Evolutionary conservation across 1,140 invertebrate species (phyloP).

Genomic region (Diprion similis): DNA sequence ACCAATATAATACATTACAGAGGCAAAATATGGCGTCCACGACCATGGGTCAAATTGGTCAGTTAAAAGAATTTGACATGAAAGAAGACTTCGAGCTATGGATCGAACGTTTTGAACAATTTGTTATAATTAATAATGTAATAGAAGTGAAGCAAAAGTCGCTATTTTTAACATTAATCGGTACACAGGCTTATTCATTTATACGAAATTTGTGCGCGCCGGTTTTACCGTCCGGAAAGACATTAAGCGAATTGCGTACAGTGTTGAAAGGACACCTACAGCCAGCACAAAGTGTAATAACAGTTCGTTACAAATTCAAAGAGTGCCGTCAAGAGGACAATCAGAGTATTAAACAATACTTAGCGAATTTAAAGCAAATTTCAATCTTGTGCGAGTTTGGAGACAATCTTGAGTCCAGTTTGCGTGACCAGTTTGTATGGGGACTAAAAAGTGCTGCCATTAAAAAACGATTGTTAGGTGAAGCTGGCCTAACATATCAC

Average conservation of each 20-base stretch:
- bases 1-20: too few relatives aligned
- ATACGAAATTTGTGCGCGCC: conserved; percentile 43
- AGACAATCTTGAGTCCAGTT: conserved; percentile 27
- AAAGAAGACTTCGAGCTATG: conserved; percentile 26
- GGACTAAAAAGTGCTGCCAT: conserved; percentile 43
- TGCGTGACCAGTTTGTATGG: too few relatives aligned
- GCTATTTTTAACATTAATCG: conserved; percentile 42
- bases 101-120: conserved; percentile 37
- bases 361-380: conserved; percentile 4
- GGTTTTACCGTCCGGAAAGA: conserved; percentile 33
- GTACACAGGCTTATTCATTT: conserved; percentile 38
- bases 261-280: conserved; percentile 41
- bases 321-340: conserved; percentile 29
- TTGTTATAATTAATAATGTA: conserved; percentile 37
- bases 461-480: conserved; percentile 33
- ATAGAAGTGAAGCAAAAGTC: conserved; percentile 28
- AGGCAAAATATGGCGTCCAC: too few relatives aligned
- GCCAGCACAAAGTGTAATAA: conserved; percentile 39
- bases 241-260: conserved; percentile 33
- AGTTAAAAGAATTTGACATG: conserved; percentile 18
- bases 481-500: conserved; percentile 33
- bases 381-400: conserved; percentile 41
- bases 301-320: conserved; percentile 45
- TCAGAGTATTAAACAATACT: conserved; percentile 20
- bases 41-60: conserved; percentile 16